Base-by-base conservation (phyloP, 2,888 invertebrate genomes). In the Ophraella communa region DNA sequence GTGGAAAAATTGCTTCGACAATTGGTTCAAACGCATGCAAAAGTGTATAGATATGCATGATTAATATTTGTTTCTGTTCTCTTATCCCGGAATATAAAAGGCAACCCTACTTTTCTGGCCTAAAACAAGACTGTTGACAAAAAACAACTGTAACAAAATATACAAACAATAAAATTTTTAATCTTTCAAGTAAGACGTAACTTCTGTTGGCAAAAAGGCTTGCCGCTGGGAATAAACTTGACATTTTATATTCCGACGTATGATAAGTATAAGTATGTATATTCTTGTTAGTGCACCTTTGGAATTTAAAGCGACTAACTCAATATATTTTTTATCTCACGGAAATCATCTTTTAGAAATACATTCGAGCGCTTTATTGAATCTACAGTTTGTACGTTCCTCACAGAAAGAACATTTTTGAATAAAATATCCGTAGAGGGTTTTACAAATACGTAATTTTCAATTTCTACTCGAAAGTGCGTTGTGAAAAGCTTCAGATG, bases 401-500 rank as follows among this genome's bases (percentile, higher is more conserved):
- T 17, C 23, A 51, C 24, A 27, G 5, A 8, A 4, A 24, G 49
- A 23, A 51, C 27, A 51, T 51, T n/a, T n/a, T 51, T 51, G 27
- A 51, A 51, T 51, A 51, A 51, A 51, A 51, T 27, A 51, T 51
- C 24, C 27, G 14, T n/a, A 17, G 49, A 49, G 17, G 49, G 27
- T 14, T 51, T 45, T 51, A 27, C 24, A 23, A 20, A 24, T 4
- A 51, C 17, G 49, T 10, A 27, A 51, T 51, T 51, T 51, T 51
- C 7, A 23, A 47, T n/a, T 11, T 23, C 47, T 11, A 23, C 47
- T 47, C 10, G 20, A 45, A n/a, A 21, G 23, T 23, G 4, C 10
- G 47, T 47, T 23, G 23, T 23, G 23, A 23, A 47, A 23, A 21
- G 39, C 5, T 14, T 17, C 17, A 17, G 7, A 39, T 39, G 39